Evolutionary conservation across 2,797 vertebrate genomes (phyloP).

Genomic region (Bradypodion pumilum): DNA sequence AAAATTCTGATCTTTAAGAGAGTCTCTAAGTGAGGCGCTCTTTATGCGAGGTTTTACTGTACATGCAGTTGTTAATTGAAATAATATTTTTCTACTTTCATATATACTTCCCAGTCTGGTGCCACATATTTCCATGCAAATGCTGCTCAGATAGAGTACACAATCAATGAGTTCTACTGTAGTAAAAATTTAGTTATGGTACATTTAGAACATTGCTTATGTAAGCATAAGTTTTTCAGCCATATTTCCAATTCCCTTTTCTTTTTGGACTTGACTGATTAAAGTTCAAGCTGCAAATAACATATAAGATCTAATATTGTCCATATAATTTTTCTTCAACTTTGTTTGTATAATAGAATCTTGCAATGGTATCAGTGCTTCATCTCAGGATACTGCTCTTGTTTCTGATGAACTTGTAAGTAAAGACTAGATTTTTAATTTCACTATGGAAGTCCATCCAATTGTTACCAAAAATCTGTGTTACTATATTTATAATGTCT

Average conservation of each 20-base stretch:
- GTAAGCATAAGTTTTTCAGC: not conserved
- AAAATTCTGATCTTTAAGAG: too few relatives aligned
- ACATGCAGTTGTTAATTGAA: not conserved
- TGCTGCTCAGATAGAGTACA: not conserved
- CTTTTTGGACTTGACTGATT: not conserved
- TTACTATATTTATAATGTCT: not conserved
- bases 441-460: not conserved
- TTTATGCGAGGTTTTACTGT: too few relatives aligned
- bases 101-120: not conserved
- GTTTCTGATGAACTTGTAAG: constrained; percentile 30
- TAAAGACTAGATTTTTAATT: not conserved
- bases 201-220: not conserved
- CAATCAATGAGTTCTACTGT: not conserved
- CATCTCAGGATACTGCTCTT: constrained; percentile 33
- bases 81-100: not conserved
- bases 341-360: constrained; percentile 46
- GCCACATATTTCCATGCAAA: not conserved
- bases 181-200: not conserved
- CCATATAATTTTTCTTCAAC: not conserved
- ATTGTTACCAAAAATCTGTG: not conserved
- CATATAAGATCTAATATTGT: not conserved
- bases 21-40: too few relatives aligned
- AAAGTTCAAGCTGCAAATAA: not conserved
- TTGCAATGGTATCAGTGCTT: constrained; percentile 20
- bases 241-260: not conserved